phyloP scores from a whole-genome alignment of 2,113 vertebrate species.

The Malurus melanocephalus region DNA sequence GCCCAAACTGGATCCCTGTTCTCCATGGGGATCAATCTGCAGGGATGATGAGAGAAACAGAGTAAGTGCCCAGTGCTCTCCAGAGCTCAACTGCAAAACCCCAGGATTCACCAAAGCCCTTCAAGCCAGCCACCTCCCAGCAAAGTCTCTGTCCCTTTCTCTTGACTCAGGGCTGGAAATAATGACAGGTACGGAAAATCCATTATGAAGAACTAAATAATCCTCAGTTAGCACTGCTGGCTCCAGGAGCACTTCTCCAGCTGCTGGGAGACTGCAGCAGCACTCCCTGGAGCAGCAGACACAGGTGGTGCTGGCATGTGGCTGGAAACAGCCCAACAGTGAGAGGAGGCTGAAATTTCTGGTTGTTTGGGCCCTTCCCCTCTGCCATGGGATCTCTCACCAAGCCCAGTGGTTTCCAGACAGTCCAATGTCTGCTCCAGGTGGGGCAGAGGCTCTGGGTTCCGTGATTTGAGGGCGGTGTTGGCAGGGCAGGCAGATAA shows the following conservation, averaged over 20 bases:
- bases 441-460: neutral
- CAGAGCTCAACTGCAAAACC: neutral
- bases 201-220: neutral
- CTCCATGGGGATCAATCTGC: neutral
- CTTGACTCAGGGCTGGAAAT: neutral
- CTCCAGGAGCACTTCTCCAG: neutral
- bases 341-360: neutral
- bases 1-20: neutral
- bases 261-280: neutral
- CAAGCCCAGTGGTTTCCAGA: neutral
- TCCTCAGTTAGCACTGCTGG: neutral
- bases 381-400: rapidly evolving
- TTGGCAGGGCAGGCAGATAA: neutral
- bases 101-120: neutral
- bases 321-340: neutral
- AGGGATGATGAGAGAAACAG: neutral
- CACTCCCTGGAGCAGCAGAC: neutral
- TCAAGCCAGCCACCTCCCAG: neutral
- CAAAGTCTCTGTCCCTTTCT: neutral
- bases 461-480: neutral
- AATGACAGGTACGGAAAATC: conserved; percentile 1
- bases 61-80: neutral
- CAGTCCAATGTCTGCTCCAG: rapidly evolving
- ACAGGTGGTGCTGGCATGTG: neutral
- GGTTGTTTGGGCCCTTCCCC: neutral